phyloP scores from a whole-genome alignment of 2,888 invertebrate genomes.

The Baccha elongata region DNA sequence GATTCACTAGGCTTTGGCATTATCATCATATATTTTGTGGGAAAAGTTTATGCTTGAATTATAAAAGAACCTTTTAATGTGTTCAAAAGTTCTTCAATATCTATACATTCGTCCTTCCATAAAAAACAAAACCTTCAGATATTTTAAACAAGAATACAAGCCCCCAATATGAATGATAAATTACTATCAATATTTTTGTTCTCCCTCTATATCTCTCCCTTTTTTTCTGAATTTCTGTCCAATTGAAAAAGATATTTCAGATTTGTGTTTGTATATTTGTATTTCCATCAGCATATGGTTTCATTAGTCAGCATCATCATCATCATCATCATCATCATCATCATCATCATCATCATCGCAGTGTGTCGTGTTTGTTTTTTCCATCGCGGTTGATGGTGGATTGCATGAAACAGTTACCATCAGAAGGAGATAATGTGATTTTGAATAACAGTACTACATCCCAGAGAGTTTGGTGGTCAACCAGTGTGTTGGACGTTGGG shows the following conservation, averaged over 20 bases:
- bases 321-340: conserved; percentile 31
- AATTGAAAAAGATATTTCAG: conserved; percentile 39
- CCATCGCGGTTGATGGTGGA: conserved; percentile 7
- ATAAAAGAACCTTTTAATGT: no score
- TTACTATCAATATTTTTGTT: conserved; percentile 44
- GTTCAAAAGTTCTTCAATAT: no score
- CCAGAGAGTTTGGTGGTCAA: conserved; percentile 26
- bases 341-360: conserved; percentile 6
- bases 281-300: conserved; percentile 43
- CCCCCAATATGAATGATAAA: conserved; percentile 61
- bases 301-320: conserved; percentile 70
- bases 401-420: conserved; percentile 55
- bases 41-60: no score
- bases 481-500: conserved; percentile 14
- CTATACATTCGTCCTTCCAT: background rate
- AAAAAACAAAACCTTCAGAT: conserved; percentile 44
- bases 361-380: conserved; percentile 17
- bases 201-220: background rate
- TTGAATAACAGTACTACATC: conserved; percentile 65
- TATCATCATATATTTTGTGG: no score
- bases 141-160: conserved; percentile 12
- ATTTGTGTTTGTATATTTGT: conserved; percentile 45
- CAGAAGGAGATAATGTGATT: conserved; percentile 55
- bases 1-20: no score
- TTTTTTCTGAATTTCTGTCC: background rate